Base-by-base conservation (phyloP, 2,888 invertebrate species). In the Clitarchus hookeri region DNA sequence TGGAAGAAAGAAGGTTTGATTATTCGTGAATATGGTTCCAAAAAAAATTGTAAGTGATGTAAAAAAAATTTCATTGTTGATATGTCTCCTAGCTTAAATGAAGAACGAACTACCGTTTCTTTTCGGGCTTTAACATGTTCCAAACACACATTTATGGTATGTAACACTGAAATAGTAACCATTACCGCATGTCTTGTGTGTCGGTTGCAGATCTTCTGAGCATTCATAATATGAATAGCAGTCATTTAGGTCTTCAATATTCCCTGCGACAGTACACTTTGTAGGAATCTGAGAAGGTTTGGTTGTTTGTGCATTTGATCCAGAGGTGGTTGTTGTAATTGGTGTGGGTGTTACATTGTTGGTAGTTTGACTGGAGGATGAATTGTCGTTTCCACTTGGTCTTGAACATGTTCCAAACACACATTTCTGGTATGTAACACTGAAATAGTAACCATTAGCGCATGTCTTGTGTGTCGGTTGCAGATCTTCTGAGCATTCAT, bases 201-300 rank as follows among this genome's bases (percentile, higher is more conserved):
- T 82, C 9, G 44, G 27, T 23, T 44, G 27, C 3, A 82, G 36
- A n/a, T 82, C 36, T 82, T 82, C 82, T 23, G 82, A 27, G 25
- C 82, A 82, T 82, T 26, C 23, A n/a, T 82, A 82, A 82, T 36
- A 82, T 12, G 82, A 82, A 36, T 82, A 82, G 44, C 82, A 82
- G 82, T 82, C 82, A 82, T 82, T 19, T 36, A 36, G 82, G 27
- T 82, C 82, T 36, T 9, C 27, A 82, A 82, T 82, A 13, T 26
- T 6, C 4, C 82, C 82, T 23, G 82, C 82, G 6, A 26, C 4
- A 4, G 82, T 82, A 36, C 82, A 82, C 19, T 16, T 27, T 27
- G 82, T 6, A 19, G 44, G 16, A 65, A 16, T 65, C 12, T 48
- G 48, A 13, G 48, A 2, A 48, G 48, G 48, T 13, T 48, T 48